These are phyloP conservation scores for Mus spretus DNA, from an alignment of 2,797 vertebrate genomes.

Conservation along the genomic window DNA sequence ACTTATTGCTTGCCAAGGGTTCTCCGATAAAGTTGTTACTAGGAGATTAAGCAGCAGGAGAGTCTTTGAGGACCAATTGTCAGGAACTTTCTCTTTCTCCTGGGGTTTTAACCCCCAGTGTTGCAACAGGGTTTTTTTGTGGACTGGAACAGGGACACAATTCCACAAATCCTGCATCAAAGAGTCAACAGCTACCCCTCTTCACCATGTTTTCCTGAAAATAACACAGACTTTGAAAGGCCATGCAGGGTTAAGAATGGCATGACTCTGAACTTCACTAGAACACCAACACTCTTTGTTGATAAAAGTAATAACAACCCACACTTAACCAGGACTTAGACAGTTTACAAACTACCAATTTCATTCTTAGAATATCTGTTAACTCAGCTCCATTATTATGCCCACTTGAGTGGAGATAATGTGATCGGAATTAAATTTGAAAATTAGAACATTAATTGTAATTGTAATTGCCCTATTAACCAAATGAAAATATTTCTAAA, in stretches of 20 bases:
- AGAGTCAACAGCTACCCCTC: fast-evolving
- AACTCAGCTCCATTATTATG: constrained; percentile 10
- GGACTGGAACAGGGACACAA: fast-evolving
- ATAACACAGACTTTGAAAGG: not conserved
- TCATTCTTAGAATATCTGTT: constrained; percentile 33
- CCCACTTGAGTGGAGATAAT: constrained; percentile 67
- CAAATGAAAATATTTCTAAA: constrained; percentile 50
- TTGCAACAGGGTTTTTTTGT: fast-evolving
- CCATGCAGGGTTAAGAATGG: not conserved
- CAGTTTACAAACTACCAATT: not conserved
- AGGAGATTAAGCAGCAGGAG: too few relatives aligned
- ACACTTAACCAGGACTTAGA: not conserved
- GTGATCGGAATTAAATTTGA: constrained; percentile 66
- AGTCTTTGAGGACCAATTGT: not conserved
- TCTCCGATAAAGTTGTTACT: not conserved
- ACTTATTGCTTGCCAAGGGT: not conserved
- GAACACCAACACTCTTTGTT: not conserved
- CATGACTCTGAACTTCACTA: not conserved
- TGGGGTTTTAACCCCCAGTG: not conserved
- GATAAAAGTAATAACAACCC: not conserved
- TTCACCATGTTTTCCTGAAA: not conserved
- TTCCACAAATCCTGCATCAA: not conserved
- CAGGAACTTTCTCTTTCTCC: not conserved
- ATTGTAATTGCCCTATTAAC: constrained; percentile 52
- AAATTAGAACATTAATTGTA: constrained; percentile 55